Conservation (phyloP, 2,888 invertebrate species). For the Melieria crassipennis region DNA sequence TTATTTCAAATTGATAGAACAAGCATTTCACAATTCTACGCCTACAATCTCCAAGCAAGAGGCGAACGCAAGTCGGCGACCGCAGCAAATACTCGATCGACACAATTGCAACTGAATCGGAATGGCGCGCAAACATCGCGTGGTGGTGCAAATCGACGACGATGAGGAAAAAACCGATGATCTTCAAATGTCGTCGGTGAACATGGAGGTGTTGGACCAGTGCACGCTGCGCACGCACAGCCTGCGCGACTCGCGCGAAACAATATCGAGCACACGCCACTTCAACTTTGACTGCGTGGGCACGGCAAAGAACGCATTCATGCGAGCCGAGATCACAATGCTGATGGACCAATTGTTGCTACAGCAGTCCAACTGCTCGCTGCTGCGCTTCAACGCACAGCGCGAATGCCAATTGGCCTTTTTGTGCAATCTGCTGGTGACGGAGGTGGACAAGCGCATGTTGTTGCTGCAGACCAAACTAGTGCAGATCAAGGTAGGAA, state of each 20-base stretch:
- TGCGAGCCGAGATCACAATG: constrained; percentile 42
- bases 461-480: constrained; percentile 39
- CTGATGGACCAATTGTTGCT: constrained; percentile 46
- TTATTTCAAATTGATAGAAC: no score
- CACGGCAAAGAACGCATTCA: constrained; percentile 46
- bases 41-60: no score
- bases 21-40: no score
- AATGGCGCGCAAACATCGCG: constrained; percentile 41
- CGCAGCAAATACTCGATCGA: no score
- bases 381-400: constrained; percentile 46
- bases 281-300: constrained; percentile 51
- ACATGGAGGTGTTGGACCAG: not conserved
- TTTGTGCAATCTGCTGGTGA: constrained; percentile 49
- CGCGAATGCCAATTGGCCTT: constrained; percentile 45
- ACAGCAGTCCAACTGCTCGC: constrained; percentile 42
- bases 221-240: not conserved
- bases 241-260: not conserved
- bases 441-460: constrained; percentile 50
- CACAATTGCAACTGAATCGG: not conserved
- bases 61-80: no score
- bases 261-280: not conserved
- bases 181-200: constrained; percentile 4
- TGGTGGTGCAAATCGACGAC: constrained; percentile 42
- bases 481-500: constrained; percentile 35
- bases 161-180: constrained; percentile 18